These are phyloP conservation scores for Pteropus alecto DNA, from an alignment of 2,113 vertebrate genomes.

Conservation along the genomic window DNA sequence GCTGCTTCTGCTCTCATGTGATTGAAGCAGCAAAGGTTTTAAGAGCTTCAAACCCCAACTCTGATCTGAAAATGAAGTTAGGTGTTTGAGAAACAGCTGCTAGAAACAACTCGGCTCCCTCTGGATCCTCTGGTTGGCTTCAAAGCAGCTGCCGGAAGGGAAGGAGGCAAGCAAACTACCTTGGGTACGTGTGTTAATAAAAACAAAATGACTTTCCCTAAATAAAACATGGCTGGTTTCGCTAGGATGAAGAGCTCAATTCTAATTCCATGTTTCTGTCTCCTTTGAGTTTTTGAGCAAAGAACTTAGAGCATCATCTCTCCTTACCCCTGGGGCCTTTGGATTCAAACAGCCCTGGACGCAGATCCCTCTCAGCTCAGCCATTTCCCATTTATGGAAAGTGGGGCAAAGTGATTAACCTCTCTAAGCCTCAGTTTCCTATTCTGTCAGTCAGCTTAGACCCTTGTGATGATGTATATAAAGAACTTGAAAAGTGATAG, in stretches of 20 bases:
- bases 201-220: slow-evolving; percentile 60
- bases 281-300: slow-evolving; percentile 23
- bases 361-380: neutral
- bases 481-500: neutral
- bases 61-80: slow-evolving; percentile 76
- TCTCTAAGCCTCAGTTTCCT: neutral
- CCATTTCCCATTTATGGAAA: neutral
- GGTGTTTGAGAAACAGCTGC: slow-evolving; percentile 75
- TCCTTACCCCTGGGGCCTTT: neutral
- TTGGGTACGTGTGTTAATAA: slow-evolving; percentile 45
- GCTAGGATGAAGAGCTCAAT: neutral
- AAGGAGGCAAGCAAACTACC: slow-evolving; percentile 21
- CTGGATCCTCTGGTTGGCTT: slow-evolving; percentile 64
- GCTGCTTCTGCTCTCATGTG: slow-evolving; percentile 40
- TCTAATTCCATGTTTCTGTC: neutral
- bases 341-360: neutral
- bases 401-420: neutral
- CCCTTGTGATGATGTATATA: neutral
- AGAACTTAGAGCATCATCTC: neutral
- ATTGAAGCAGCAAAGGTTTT: slow-evolving; percentile 69
- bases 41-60: slow-evolving; percentile 67
- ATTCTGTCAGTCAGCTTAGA: neutral
- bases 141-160: slow-evolving; percentile 62
- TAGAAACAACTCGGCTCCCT: slow-evolving; percentile 58
- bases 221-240: slow-evolving; percentile 43